phyloP scores from a whole-genome alignment of 2,113 vertebrate genomes.

The Nannospalax galili region DNA sequence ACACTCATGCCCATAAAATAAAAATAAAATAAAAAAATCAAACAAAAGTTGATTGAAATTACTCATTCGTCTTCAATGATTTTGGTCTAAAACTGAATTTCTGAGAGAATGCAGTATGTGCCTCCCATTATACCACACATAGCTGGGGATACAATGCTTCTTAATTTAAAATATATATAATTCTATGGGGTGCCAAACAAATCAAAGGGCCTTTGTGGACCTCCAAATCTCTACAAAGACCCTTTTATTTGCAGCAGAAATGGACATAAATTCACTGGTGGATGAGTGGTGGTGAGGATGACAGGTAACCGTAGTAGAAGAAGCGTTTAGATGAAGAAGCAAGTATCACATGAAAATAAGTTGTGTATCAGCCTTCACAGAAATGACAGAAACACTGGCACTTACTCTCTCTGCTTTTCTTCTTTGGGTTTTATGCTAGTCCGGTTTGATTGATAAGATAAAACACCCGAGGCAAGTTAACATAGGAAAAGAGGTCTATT shows the following conservation, averaged over 20 bases:
- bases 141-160: not conserved
- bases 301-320: not conserved
- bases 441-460: not conserved
- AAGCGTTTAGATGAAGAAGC: not conserved
- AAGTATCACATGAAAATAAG: not conserved
- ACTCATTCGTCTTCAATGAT: not conserved
- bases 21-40: too few species aligned
- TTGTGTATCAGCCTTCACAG: not conserved
- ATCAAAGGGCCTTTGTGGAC: not conserved
- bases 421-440: not conserved
- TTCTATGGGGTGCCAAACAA: not conserved
- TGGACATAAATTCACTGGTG: not conserved
- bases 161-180: not conserved
- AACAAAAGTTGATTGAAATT: not conserved
- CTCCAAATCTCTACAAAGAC: too few species aligned
- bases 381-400: not conserved
- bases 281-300: not conserved
- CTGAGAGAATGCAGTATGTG: not conserved
- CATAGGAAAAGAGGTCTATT: not conserved
- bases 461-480: not conserved
- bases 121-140: not conserved
- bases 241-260: not conserved
- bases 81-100: not conserved
- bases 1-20: too few species aligned
- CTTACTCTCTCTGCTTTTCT: not conserved